phyloP scores from a whole-genome alignment of 2,797 vertebrate genomes.

The Pantherophis alleghaniensis region DNA sequence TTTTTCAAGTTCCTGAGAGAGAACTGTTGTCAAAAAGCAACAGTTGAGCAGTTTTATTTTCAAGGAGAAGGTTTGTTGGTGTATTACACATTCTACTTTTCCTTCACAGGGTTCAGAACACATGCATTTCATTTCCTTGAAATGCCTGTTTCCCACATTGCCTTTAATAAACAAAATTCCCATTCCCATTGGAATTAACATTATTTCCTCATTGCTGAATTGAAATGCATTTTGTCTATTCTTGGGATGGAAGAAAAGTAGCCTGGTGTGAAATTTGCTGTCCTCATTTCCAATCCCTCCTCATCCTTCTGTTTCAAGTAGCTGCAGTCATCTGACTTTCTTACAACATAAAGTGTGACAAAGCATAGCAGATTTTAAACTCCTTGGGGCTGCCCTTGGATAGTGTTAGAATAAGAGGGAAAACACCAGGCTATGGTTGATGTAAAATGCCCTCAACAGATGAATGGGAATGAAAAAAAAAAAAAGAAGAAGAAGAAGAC shows the following conservation, averaged over 20 bases:
- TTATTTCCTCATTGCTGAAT: background rate
- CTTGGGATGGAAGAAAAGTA: background rate
- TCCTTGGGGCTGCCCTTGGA: background rate
- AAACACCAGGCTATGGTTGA: background rate
- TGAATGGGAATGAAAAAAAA: background rate
- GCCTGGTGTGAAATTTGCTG: background rate
- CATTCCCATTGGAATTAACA: background rate
- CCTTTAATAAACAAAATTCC: background rate
- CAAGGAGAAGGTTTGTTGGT: background rate
- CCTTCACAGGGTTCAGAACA: background rate
- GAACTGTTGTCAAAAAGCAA: background rate
- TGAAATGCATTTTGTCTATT: background rate
- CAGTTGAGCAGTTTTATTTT: background rate
- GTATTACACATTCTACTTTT: background rate
- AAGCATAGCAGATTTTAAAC: background rate
- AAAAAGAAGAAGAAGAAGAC: no score
- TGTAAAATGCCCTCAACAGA: background rate
- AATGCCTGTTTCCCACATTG: background rate
- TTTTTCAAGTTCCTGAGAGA: background rate
- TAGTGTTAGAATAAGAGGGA: constrained; percentile 22
- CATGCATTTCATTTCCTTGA: background rate
- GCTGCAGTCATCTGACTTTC: background rate
- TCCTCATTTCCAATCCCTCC: background rate
- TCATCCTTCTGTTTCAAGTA: background rate
- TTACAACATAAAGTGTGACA: background rate